Percentiles rank a stretch among this genome's conserved stretches.
These are phyloP conservation scores for Natator depressus DNA, from an alignment of 2,113 vertebrate species.

Conservation along the genomic window DNA sequence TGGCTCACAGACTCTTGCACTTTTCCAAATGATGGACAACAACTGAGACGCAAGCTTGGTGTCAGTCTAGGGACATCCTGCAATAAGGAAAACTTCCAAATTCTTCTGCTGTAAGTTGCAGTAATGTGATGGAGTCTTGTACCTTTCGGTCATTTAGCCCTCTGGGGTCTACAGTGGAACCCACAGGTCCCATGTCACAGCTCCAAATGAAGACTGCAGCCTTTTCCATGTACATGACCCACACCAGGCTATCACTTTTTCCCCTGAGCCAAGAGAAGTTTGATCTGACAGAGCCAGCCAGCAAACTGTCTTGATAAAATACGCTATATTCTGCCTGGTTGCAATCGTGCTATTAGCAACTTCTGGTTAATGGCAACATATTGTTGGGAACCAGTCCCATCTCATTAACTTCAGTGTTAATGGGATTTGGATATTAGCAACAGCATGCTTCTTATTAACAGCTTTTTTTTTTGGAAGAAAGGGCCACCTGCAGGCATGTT, in stretches of 20 bases:
- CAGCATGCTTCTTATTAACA: neutral
- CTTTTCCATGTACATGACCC: neutral
- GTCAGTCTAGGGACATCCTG: neutral
- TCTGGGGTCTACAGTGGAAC: neutral
- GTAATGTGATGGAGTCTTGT: neutral
- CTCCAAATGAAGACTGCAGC: neutral
- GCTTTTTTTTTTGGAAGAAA: too few relatives aligned
- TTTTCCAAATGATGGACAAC: slow-evolving; percentile 38
- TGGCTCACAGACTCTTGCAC: slow-evolving; percentile 18
- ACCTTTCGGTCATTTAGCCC: neutral
- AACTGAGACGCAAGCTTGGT: slow-evolving; percentile 1
- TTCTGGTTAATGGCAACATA: neutral
- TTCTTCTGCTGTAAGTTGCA: neutral
- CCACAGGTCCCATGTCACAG: neutral
- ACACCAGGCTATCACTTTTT: neutral
- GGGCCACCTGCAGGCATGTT: too few relatives aligned
- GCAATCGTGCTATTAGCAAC: neutral
- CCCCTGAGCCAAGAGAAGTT: neutral
- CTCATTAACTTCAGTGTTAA: neutral
- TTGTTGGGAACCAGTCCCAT: neutral
- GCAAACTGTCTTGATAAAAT: neutral
- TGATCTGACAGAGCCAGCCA: neutral
- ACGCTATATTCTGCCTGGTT: neutral
- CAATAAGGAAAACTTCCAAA: neutral
- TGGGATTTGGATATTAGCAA: neutral